Base-by-base conservation (phyloP, 2,888 invertebrate genomes). In the Caenorhabditis sp. region DNA sequence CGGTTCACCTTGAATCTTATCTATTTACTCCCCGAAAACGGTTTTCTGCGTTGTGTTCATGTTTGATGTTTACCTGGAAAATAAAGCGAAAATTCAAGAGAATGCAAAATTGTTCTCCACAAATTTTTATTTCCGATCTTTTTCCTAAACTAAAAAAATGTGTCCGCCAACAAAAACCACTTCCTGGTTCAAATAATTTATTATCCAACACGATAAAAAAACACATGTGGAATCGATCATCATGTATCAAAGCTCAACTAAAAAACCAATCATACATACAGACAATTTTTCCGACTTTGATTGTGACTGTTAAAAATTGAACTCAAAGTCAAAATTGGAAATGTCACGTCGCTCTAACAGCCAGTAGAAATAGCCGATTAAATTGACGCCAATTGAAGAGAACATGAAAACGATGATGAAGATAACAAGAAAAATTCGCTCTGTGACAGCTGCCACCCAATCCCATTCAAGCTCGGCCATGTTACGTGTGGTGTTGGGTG, bases 391-490 rank as follows among this genome's bases (percentile, higher is more conserved):
- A 20, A 75, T 70, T 17, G 75, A 67, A 0, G 75, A 56, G 31
- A 75, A 70, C 10, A 75, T 17, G 59, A 75, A 75, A 25, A 67
- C 59, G 0, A 70, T 62, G 21, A 59, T 67, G 60, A 75, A 75
- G 7, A 70, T 25, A 20, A 75, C 64, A 8, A 75, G 49, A 27
- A 75, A 67, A 1, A 59, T 20, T 43, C 75, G 59, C 43, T 75
- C 75, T 23, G 70, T 59, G 1, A 75, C 70, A 0, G 75, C 75
- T 0, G 75, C 75, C 38, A 75, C 67, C 75, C 75, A 75, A 26
- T 75, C 75, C 75, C 75, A 75, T 49, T 75, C 75, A 1, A 75
- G 49, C 38, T 75, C 70, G 10, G 64, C 75, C 12, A 75, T 67
- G 26, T 75, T 70, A 14, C 75, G 49, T 14, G 70, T 75, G 23